phyloP scores from a whole-genome alignment of 2,888 invertebrate species.

The Gisinianus flammeolus region DNA sequence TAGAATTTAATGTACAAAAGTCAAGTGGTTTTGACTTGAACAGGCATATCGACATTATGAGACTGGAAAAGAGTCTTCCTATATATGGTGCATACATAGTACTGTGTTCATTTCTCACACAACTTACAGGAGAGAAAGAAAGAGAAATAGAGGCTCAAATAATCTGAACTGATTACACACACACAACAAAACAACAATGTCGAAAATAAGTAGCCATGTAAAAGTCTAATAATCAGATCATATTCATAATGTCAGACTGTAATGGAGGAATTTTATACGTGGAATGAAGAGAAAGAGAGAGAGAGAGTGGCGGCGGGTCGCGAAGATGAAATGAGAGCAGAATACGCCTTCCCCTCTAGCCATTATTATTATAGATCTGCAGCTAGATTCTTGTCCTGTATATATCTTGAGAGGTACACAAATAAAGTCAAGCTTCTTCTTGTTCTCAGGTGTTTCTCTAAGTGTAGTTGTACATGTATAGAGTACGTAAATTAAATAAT shows the following conservation, averaged over 20 bases:
- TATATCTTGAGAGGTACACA: neutral
- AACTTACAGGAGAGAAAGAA: neutral
- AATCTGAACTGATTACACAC: slow-evolving; percentile 5
- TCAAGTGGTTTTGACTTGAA: too few relatives aligned
- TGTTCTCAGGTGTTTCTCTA: too few relatives aligned
- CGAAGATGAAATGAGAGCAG: slow-evolving; percentile 40
- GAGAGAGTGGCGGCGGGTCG: slow-evolving; percentile 32
- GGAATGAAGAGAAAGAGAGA: neutral
- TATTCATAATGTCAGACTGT: slow-evolving; percentile 20
- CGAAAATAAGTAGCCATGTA: slow-evolving; percentile 3
- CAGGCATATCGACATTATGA: too few relatives aligned
- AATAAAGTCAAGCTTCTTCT: slow-evolving; percentile 23
- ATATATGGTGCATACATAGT: too few relatives aligned
- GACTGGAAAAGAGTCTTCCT: too few relatives aligned
- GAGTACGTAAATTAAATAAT: too few relatives aligned
- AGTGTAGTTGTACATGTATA: too few relatives aligned
- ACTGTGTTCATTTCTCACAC: too few relatives aligned
- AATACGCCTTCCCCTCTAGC: slow-evolving; percentile 42
- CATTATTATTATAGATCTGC: slow-evolving; percentile 28
- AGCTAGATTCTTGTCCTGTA: slow-evolving; percentile 10
- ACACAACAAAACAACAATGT: slow-evolving; percentile 4
- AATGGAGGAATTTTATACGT: too few relatives aligned
- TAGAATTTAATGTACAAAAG: too few relatives aligned
- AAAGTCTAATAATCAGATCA: slow-evolving; percentile 28
- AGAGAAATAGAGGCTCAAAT: slow-evolving; percentile 3